These are phyloP conservation scores for Daphoenositta chrysoptera DNA, from an alignment of 2,113 vertebrate genomes.

Conservation along the genomic window DNA sequence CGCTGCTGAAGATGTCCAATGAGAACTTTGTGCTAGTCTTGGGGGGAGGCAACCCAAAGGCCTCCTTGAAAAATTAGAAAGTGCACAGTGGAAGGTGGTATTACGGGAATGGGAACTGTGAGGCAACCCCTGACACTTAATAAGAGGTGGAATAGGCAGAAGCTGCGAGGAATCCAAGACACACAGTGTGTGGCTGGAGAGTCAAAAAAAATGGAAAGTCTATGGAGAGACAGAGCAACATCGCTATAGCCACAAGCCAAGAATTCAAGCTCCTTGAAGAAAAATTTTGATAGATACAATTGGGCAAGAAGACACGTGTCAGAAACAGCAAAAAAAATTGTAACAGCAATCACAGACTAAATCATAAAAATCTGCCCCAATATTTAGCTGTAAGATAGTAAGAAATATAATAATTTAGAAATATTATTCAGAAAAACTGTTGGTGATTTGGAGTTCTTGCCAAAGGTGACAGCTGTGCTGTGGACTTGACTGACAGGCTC, in stretches of 20 bases:
- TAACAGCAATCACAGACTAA: background rate
- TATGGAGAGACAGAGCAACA: rapidly evolving
- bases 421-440: background rate
- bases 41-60: background rate
- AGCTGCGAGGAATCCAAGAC: background rate
- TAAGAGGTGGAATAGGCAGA: background rate
- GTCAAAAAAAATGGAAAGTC: background rate
- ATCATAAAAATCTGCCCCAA: background rate
- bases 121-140: background rate
- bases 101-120: rapidly evolving
- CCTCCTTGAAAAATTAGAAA: background rate
- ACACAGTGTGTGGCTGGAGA: background rate
- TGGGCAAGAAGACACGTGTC: background rate
- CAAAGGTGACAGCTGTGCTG: background rate
- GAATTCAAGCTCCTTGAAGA: background rate
- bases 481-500: background rate
- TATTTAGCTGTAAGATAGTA: background rate
- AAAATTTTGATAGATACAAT: background rate
- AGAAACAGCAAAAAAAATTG: background rate
- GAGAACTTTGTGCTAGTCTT: background rate
- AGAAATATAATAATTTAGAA: background rate
- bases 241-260: background rate
- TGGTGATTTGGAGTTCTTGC: background rate
- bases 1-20: rapidly evolving
- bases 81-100: background rate